These are phyloP conservation scores for Pogonocichla stellata DNA, from an alignment of 2,113 vertebrate species.

Conservation along the genomic window DNA sequence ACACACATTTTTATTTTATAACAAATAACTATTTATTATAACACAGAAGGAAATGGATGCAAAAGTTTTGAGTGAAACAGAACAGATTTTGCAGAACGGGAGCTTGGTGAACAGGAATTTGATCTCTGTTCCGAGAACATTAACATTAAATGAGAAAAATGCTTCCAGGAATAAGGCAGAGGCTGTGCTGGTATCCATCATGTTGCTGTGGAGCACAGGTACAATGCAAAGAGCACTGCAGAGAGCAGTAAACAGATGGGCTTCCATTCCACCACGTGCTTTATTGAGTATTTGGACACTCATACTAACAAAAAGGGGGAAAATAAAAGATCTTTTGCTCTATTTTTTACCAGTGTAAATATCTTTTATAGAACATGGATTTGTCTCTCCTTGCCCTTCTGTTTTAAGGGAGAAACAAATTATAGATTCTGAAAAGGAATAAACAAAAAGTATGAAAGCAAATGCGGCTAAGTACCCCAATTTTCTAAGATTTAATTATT, in stretches of 20 bases:
- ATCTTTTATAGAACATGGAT: not conserved
- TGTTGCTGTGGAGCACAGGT: not conserved
- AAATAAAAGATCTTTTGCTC: not conserved
- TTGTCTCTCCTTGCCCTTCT: not conserved
- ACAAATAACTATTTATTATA: not conserved
- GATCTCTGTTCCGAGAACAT: not conserved
- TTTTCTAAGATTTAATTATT: slow-evolving; percentile 17
- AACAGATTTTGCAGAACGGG: not conserved
- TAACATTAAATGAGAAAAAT: not conserved
- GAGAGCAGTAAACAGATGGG: not conserved
- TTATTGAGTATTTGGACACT: not conserved
- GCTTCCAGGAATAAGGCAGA: not conserved
- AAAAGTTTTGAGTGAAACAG: not conserved
- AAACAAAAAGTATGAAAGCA: not conserved
- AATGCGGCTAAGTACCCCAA: not conserved
- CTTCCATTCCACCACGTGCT: not conserved
- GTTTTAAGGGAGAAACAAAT: not conserved
- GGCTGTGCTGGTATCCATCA: not conserved
- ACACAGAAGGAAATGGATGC: not conserved
- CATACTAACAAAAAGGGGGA: not conserved
- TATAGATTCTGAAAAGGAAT: not conserved
- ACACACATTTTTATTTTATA: not conserved
- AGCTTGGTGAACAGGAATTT: not conserved
- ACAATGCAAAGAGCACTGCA: not conserved
- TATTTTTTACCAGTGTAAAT: not conserved